Percentiles rank a stretch among this genome's conserved stretches.
These are phyloP conservation scores for Daboia siamensis DNA, from an alignment of 2,113 vertebrate genomes.

Conservation along the genomic window DNA sequence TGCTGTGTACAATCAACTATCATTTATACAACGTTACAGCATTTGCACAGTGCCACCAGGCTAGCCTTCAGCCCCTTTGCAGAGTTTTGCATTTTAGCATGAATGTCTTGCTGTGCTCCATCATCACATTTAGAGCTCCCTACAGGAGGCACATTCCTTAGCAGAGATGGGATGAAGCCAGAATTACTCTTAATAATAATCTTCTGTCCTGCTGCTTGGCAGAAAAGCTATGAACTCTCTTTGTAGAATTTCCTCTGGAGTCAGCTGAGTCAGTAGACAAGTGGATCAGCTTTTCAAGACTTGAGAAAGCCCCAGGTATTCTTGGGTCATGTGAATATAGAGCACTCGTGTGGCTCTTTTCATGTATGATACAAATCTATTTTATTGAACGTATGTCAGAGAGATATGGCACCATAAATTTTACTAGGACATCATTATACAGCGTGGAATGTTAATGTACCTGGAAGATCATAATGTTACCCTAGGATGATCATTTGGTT, in stretches of 20 bases:
- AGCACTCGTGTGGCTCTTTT: background rate
- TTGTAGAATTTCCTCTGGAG: background rate
- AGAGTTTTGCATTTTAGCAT: background rate
- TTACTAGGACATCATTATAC: background rate
- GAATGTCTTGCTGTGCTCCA: background rate
- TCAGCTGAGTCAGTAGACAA: background rate
- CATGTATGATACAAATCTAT: background rate
- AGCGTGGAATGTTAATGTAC: background rate
- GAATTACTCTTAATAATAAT: background rate
- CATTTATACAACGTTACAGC: background rate
- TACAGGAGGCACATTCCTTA: background rate
- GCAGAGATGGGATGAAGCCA: background rate
- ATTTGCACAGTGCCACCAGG: background rate
- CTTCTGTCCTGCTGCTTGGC: background rate
- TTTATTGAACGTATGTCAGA: background rate
- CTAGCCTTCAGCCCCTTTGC: background rate
- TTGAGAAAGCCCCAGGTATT: background rate
- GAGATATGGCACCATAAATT: background rate
- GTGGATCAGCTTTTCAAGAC: background rate
- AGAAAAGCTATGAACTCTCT: background rate
- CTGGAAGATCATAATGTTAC: background rate
- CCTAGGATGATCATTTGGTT: background rate
- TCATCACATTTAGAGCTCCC: background rate
- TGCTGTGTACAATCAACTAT: background rate
- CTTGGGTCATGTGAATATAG: background rate